Evolutionary conservation across 2,888 invertebrate genomes (phyloP), one percentile per base, ranked within the genome.

Genomic region (Corythucha ciliata): DNA sequence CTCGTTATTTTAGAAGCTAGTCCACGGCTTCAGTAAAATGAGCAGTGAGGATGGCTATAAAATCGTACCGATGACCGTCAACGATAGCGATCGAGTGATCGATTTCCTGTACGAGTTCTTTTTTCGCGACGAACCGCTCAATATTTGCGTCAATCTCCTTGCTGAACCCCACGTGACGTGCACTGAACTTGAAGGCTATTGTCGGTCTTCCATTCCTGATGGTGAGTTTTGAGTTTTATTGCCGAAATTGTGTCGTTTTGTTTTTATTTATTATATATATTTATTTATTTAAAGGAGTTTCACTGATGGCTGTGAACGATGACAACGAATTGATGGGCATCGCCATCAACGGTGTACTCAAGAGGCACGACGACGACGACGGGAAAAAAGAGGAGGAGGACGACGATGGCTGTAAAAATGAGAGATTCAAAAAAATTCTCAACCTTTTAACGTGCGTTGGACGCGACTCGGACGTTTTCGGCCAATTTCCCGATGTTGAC

Each of bases 41-140:
- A n/a, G n/a, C n/a, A n/a, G n/a, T n/a, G n/a, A n/a, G n/a, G n/a
- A n/a, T 25, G 51, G 45, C 48, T 74, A 71, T 64, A 67, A 69
- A 36, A 69, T 76, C 48, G 63, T 68, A 37, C 59, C 66, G 6
- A 68, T 75, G 29, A 67, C 66, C 14, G 67, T 70, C 16, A 69
- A 72, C 46, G 80, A 80, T 61, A 66, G 67, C 2, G 71, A 73
- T 2, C 70, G 67, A 36, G 75, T 79, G 63, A 69, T 79, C 54
- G 65, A 69, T 27, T 74, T 81, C 63, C 68, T 81, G 2, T 72
- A 68, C 58, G 74, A 74, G 53, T 81, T 77, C 65, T 83, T 83
- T 73, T 82, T 81, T 70, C 74, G 74, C 26, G 82, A 83, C 61
- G 83, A 83, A 61, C 83, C 83, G 0, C 70, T 83, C 59, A 83